Base-by-base conservation (phyloP, 2,888 invertebrate species). In the Caenorhabditis sp. region DNA sequence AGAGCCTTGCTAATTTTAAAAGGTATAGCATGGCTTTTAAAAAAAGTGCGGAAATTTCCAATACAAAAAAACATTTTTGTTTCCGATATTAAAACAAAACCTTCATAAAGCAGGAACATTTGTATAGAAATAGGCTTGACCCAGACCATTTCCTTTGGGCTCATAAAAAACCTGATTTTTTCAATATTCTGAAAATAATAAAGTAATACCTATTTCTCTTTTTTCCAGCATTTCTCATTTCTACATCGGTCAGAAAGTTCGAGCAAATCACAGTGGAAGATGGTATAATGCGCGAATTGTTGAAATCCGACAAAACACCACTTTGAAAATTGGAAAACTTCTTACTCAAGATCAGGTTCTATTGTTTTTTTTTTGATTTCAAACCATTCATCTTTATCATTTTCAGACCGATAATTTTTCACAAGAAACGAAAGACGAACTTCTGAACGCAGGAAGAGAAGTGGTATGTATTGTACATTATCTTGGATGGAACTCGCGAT, bases 401-500 rank as follows among this genome's bases (percentile, higher is more conserved):
- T 59, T 60, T 65, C 20, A 59, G 65, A n/a, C 43, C 4, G 26
- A 59, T n/a, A 4, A 8, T n/a, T 12, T 65, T 3, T 14, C 53
- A 10, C n/a, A 17, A 20, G 43, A 53, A n/a, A 17, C 58, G 1
- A 36, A 53, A 52, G 66, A 77, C 23, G 68, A 67, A 31, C 67
- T 80, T 38, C 92, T 69, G 91, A 91, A 38, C 90, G 90, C 27
- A 89, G 89, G 14, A 49, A 90, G 90, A 17, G 71, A 69, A 14
- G 71, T 83, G n/a, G 88, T 88, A 61, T 90, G 89, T 81, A 84
- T 89, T 68, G 91, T 91, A 1, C 91, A 91, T 82, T 91, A 91
- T 85, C 87, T 89, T 59, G 91, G 97, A 8, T 99, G 99, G 99
- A 99, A 95, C 89, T 94, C 92, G 70, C 91, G 90, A 81, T 97